Conservation (phyloP, 2,888 invertebrate genomes). For the Crepidodera aurea region DNA sequence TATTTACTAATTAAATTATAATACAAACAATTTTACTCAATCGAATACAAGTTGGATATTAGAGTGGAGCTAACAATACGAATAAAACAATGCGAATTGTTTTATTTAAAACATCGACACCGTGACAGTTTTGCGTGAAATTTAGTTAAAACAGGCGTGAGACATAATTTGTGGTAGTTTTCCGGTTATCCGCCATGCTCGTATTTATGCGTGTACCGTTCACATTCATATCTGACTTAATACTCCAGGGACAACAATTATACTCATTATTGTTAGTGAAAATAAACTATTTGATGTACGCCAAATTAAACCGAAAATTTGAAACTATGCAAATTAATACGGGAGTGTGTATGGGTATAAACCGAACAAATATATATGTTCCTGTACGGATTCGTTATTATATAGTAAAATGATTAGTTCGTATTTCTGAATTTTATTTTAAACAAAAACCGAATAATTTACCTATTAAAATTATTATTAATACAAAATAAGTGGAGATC, state of each 20-base stretch:
- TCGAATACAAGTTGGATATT: background rate
- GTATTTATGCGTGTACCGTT: slow-evolving; percentile 26
- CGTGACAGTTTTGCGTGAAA: slow-evolving; percentile 25
- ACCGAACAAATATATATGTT: background rate
- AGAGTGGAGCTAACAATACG: background rate
- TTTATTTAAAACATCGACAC: background rate
- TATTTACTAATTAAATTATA: too few relatives aligned
- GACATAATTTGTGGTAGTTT: slow-evolving; percentile 35
- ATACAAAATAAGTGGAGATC: too few relatives aligned
- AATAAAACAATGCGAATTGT: background rate
- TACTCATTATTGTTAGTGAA: slow-evolving; percentile 25
- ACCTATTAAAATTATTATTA: too few relatives aligned
- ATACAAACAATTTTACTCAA: too few relatives aligned
- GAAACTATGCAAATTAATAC: slow-evolving; percentile 8
- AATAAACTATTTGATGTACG: slow-evolving; percentile 28
- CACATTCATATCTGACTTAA: slow-evolving; percentile 25
- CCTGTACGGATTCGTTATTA: background rate
- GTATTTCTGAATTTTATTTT: background rate
- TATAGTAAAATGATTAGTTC: background rate
- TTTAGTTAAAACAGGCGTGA: slow-evolving; percentile 17
- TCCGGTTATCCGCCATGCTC: slow-evolving; percentile 12
- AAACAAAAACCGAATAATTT: too few relatives aligned
- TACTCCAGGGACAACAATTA: slow-evolving; percentile 24
- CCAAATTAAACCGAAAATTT: slow-evolving; percentile 21
- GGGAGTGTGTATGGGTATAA: background rate